Percentiles rank a stretch among this genome's conserved stretches.
Evolutionary conservation across 2,797 vertebrate species (phyloP).

Genomic region (Galago senegalensis): DNA sequence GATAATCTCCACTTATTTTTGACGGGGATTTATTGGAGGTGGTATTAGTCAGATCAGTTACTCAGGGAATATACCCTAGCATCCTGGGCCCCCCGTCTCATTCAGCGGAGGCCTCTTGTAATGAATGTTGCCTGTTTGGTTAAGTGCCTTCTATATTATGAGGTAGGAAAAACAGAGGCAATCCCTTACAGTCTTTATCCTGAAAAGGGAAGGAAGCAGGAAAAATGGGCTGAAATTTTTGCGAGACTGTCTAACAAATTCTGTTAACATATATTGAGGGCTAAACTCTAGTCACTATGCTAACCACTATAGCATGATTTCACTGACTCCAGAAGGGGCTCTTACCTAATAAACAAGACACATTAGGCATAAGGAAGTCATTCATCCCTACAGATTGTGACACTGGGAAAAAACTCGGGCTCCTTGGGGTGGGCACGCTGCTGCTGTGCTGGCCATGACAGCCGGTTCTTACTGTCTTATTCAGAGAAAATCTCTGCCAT

Average conservation of each 20-base stretch:
- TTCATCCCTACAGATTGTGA: background rate
- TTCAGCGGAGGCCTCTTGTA: background rate
- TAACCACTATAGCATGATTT: background rate
- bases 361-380: background rate
- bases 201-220: constrained; percentile 18
- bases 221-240: background rate
- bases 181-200: background rate
- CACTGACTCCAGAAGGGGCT: background rate
- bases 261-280: background rate
- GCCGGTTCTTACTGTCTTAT: background rate
- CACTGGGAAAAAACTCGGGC: too few relatives aligned
- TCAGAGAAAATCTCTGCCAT: background rate
- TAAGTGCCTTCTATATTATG: background rate
- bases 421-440: too few relatives aligned
- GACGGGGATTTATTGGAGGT: background rate
- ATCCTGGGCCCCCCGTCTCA: background rate
- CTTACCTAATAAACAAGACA: background rate
- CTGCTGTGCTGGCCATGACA: accelerated
- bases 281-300: background rate
- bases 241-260: background rate
- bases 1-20: background rate
- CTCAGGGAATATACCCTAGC: background rate
- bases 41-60: background rate
- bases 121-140: background rate
- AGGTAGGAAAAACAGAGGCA: background rate